Evolutionary conservation across 2,888 invertebrate genomes (phyloP).

Genomic region (Homarus gammarus): DNA sequence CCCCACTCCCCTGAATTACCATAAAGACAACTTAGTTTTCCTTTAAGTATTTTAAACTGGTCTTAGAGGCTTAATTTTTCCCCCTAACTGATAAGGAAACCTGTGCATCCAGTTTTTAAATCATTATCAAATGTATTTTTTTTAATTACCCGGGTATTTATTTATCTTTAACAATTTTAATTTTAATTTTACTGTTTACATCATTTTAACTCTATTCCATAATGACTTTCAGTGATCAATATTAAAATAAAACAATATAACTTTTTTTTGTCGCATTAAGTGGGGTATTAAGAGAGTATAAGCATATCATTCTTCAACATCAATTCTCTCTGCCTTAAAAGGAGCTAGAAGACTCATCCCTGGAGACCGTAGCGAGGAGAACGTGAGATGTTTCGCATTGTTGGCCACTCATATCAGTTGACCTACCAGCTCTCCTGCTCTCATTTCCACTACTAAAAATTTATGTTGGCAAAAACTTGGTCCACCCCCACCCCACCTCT

Average conservation of each 20-base stretch:
- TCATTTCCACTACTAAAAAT: neutral
- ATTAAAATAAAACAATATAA: no score
- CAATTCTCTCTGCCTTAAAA: neutral
- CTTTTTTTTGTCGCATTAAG: no score
- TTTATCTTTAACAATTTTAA: no score
- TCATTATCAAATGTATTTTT: neutral
- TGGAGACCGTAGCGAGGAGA: no score
- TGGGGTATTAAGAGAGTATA: no score
- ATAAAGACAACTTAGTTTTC: neutral
- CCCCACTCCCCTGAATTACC: neutral
- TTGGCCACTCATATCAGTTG: neutral
- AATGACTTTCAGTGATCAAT: no score
- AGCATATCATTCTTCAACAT: no score
- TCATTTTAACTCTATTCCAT: no score
- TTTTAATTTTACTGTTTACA: no score
- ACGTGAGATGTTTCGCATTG: neutral
- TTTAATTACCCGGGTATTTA: neutral
- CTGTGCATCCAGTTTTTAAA: neutral
- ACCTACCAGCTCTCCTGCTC: neutral
- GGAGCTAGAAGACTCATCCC: no score
- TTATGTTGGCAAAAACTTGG: neutral
- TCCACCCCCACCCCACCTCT: neutral
- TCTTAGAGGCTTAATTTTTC: neutral
- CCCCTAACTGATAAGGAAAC: neutral
- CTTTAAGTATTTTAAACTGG: neutral